Evolutionary conservation across 2,113 vertebrate genomes (phyloP).

Genomic region (Actenoides lindsayi): DNA sequence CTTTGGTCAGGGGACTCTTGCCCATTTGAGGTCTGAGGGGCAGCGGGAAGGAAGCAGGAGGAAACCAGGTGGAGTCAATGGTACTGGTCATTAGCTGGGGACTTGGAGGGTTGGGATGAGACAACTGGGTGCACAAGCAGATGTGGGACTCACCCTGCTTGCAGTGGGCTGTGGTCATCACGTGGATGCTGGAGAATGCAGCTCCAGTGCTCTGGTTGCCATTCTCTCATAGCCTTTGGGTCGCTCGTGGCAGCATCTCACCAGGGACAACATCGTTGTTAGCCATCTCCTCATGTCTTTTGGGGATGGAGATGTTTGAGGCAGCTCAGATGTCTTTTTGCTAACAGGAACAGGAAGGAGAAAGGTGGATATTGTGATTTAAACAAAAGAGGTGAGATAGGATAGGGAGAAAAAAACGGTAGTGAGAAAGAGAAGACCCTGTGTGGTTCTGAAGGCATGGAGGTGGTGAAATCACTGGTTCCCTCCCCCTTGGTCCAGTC

Average conservation of each 20-base stretch:
- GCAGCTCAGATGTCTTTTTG: neutral
- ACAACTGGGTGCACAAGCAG: neutral
- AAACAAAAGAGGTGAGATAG: neutral
- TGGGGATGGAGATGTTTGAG: neutral
- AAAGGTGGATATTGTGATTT: neutral
- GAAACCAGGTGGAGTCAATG: neutral
- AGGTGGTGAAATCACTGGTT: neutral
- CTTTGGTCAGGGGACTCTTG: neutral
- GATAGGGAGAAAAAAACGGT: neutral
- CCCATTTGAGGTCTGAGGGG: neutral
- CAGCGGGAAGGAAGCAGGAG: neutral
- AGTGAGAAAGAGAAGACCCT: neutral
- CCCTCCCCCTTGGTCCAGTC: neutral
- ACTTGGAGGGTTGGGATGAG: neutral
- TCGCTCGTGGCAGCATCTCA: neutral
- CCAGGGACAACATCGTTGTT: neutral
- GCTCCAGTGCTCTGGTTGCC: neutral
- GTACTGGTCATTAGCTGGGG: neutral
- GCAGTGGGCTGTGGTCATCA: too few species aligned
- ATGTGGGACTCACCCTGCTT: fast-evolving
- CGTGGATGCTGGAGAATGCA: neutral
- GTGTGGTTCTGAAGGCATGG: neutral
- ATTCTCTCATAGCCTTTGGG: neutral
- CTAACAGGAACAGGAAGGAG: neutral
- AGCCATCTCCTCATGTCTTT: neutral